phyloP scores from a whole-genome alignment of 2,888 invertebrate species.

The Dromius quadrimaculatus region DNA sequence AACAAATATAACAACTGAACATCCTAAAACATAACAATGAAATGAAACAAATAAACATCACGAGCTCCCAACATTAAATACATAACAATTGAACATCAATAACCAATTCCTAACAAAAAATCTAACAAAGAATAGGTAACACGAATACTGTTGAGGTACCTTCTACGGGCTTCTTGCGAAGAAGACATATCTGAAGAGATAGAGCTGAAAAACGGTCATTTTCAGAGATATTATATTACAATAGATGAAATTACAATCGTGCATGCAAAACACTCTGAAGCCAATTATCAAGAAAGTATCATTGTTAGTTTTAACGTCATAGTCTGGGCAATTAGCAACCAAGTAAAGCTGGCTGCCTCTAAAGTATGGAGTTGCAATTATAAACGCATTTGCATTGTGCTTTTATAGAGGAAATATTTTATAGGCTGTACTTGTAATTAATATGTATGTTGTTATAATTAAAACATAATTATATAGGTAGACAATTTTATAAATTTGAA shows the following conservation, averaged over 20 bases:
- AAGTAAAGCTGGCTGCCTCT: background rate
- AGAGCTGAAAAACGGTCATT: constrained; percentile 46
- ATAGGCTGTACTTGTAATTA: too few species aligned
- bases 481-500: too few species aligned
- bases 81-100: background rate
- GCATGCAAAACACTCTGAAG: constrained; percentile 24
- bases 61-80: too few species aligned
- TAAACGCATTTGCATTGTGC: background rate
- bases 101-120: background rate
- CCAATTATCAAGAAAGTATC: constrained; percentile 14
- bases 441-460: too few species aligned
- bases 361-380: background rate
- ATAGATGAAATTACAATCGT: constrained; percentile 8
- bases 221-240: constrained; percentile 32
- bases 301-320: background rate
- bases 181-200: constrained; percentile 51
- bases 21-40: too few species aligned
- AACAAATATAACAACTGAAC: too few species aligned
- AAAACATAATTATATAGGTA: too few species aligned
- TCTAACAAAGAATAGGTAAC: constrained; percentile 1
- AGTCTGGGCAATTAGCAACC: background rate
- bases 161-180: constrained; percentile 64
- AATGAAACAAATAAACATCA: too few species aligned
- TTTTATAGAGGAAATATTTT: too few species aligned
- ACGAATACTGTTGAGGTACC: constrained; percentile 58